A percentile compares a stretch with the other conserved stretches of the same genome.
Conservation (phyloP, 2,888 invertebrate species). For the Loripinus fragilis region DNA sequence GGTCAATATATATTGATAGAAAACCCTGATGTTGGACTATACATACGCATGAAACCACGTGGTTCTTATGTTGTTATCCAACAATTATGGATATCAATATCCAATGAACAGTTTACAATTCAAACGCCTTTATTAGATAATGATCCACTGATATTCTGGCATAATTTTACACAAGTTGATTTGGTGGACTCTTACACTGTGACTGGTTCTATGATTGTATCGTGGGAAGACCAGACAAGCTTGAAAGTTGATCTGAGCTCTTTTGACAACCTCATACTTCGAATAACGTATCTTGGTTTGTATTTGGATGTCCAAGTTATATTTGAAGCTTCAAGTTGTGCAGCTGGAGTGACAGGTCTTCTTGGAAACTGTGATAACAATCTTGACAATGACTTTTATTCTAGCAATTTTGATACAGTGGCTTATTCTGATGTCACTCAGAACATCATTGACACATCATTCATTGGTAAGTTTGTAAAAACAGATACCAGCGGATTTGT, state of each 20-base stretch:
- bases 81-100: conserved; percentile 57
- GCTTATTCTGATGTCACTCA: conserved; percentile 39
- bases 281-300: background rate
- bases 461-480: conserved; percentile 29
- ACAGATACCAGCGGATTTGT: conserved; percentile 18
- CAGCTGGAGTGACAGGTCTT: conserved; percentile 47
- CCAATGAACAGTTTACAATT: conserved; percentile 54
- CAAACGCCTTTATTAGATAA: conserved; percentile 46
- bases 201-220: background rate
- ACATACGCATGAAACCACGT: conserved; percentile 63
- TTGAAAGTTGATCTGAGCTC: background rate
- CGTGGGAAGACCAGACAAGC: conserved; percentile 3
- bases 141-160: conserved; percentile 42
- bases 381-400: conserved; percentile 67
- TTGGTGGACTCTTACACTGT: conserved; percentile 15
- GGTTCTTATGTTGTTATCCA: conserved; percentile 57
- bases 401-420: conserved; percentile 18
- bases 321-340: background rate
- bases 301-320: conserved; percentile 9
- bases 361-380: conserved; percentile 71
- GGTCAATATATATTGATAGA: conserved; percentile 60
- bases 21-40: conserved; percentile 40
- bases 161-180: conserved; percentile 33
- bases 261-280: background rate
- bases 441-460: conserved; percentile 36